A percentile compares a stretch with the other conserved stretches of the same genome.
Conservation (phyloP, 2,797 vertebrate species). For the Enteromius trimaculatus region DNA sequence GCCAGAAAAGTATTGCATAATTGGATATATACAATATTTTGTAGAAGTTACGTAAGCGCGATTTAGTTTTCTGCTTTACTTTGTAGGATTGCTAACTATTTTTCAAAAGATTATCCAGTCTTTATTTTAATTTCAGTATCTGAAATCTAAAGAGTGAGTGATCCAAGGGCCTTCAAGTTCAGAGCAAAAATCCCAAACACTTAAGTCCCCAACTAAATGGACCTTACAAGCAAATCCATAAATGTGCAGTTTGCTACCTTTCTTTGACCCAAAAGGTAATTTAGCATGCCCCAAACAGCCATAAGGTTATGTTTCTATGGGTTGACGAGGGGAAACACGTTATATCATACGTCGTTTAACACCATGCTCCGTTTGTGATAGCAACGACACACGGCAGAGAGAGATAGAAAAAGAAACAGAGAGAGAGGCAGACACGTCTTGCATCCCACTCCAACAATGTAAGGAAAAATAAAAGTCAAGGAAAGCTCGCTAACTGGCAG, state of each 20-base stretch:
- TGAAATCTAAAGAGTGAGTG: neutral
- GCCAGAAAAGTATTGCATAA: neutral
- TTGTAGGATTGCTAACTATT: neutral
- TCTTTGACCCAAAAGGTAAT: conserved; percentile 45
- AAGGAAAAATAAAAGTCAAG: conserved; percentile 32
- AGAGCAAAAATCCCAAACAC: neutral
- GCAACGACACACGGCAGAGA: conserved; percentile 48
- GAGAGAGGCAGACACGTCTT: neutral
- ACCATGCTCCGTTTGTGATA: conserved; percentile 37
- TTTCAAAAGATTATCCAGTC: neutral
- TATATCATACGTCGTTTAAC: conserved; percentile 43
- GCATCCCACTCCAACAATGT: conserved; percentile 12
- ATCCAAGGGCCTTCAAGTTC: neutral
- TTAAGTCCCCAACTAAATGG: neutral
- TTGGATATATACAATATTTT: neutral
- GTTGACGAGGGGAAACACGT: conserved; percentile 44
- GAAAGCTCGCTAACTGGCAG: conserved; percentile 54
- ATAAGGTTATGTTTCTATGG: conserved; percentile 24
- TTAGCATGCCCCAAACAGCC: conserved; percentile 26
- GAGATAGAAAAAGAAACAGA: conserved; percentile 7
- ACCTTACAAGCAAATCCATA: neutral
- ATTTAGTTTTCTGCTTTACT: neutral
- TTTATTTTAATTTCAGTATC: neutral
- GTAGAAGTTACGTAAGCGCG: neutral
- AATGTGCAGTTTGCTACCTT: conserved; percentile 34